Evolutionary conservation across 2,113 vertebrate genomes (phyloP), one percentile per base, ranked within the genome.

Genomic region (Oryzias curvinotus): DNA sequence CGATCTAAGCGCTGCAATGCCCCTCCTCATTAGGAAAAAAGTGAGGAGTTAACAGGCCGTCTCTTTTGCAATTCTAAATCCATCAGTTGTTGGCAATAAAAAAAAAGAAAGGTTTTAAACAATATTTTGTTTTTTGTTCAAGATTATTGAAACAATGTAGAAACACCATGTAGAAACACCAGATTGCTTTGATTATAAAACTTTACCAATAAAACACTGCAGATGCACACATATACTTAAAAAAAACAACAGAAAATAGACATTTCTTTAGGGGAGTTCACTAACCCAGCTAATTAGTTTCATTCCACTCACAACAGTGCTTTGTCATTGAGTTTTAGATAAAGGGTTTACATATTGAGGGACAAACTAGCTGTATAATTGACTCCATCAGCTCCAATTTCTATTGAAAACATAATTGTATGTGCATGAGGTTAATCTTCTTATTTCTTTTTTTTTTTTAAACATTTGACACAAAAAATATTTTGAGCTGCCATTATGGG

Each of bases 261-360:
- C 12, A 12, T 61, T 12, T 36, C 36, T 3, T 36, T 36, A 10
- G 36, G 36, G 8, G 8, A 36, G 36, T 36, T 36, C 10, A 36
- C 10, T 36, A 36, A 36, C 36, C 36, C 2, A 36, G 80, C 87
- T 86, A 85, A 87, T 85, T 83, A 90, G 89, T 86, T 66, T 73
- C 80, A 68, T 41, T 42, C 62, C 71, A 55, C 65, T 59, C 77
- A 53, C 76, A 64, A 46, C 53, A 69, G 68, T 61, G 65, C 82
- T 88, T 82, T 83, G 60, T 77, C 66, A 80, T 79, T 77, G 71
- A 78, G 84, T 56, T 58, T 58, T 62, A 81, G 82, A 89, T 90
- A 88, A 92, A 90, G 81, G 82, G 65, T 76, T 83, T 25, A 68
- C 70, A 83, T 91, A 90, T 90, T 78, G 85, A 91, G 78, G 43